Percentiles rank a stretch among this genome's conserved stretches.
Conservation (phyloP, 2,888 invertebrate species). For the Polyploca ridens region DNA sequence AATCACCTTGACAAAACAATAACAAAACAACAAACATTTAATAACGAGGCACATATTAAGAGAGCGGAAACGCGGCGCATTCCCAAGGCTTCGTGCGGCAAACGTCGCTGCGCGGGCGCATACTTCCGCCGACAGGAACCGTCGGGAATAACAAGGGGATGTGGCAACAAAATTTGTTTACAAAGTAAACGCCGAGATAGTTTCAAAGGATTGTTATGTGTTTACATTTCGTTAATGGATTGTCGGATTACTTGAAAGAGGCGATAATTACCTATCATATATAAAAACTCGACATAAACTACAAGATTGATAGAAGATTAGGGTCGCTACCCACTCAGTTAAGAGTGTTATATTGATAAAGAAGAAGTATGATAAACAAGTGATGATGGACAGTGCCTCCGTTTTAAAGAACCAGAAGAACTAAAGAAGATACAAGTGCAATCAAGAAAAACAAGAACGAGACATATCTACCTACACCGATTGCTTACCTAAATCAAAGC, state of each 20-base stretch:
- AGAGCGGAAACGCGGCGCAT: constrained; percentile 50
- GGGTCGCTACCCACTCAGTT: no score
- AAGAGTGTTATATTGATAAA: no score
- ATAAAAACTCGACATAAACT: not conserved
- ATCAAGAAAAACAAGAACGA: not conserved
- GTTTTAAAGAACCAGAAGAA: not conserved
- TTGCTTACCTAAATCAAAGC: not conserved
- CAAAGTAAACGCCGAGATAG: not conserved
- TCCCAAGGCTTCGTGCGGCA: constrained; percentile 44
- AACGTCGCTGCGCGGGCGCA: constrained; percentile 24
- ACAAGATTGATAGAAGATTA: no score
- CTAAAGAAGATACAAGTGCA: not conserved
- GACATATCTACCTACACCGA: not conserved
- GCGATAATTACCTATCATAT: not conserved
- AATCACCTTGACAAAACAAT: constrained; percentile 14
- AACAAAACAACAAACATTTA: constrained; percentile 17
- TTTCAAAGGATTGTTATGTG: constrained; percentile 3
- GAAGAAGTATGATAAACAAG: not conserved
- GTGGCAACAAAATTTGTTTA: constrained; percentile 14
- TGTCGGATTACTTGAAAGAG: not conserved
- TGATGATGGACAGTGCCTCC: no score
- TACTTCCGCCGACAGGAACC: constrained; percentile 41
- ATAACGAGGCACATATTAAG: constrained; percentile 2
- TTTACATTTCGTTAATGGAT: not conserved
- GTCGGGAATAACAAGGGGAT: constrained; percentile 43